Conservation (phyloP, 2,113 vertebrate species). For the Elephantulus edwardii region DNA sequence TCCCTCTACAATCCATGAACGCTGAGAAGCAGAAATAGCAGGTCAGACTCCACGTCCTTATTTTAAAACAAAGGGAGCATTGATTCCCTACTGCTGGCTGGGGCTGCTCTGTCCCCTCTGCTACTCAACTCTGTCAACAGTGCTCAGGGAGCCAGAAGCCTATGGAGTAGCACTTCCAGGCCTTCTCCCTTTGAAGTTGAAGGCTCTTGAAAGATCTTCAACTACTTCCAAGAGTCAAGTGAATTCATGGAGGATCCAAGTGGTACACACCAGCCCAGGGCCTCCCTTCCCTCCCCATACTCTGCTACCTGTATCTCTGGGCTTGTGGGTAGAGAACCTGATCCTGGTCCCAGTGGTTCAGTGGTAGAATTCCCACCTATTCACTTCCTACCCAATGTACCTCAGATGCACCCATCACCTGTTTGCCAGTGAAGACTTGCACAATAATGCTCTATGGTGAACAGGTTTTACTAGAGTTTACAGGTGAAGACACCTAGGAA, state of each 20-base stretch:
- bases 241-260: not conserved
- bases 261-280: not conserved
- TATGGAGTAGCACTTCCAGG: not conserved
- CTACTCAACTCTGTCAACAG: not conserved
- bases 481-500: not conserved
- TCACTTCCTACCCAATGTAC: not conserved
- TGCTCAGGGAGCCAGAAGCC: not conserved
- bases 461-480: not conserved
- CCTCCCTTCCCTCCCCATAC: not conserved
- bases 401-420: not conserved
- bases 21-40: not conserved
- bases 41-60: not conserved
- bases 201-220: slow-evolving; percentile 14
- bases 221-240: not conserved
- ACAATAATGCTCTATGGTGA: not conserved
- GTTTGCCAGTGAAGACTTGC: not conserved
- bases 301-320: not conserved
- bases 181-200: not conserved
- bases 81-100: accelerated
- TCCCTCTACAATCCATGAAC: not conserved
- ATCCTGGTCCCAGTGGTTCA: not conserved
- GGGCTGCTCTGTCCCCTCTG: not conserved
- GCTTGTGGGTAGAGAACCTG: not conserved
- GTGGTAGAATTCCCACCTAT: not conserved
- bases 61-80: not conserved